phyloP scores from a whole-genome alignment of 2,113 vertebrate species.

The Fulica atra region DNA sequence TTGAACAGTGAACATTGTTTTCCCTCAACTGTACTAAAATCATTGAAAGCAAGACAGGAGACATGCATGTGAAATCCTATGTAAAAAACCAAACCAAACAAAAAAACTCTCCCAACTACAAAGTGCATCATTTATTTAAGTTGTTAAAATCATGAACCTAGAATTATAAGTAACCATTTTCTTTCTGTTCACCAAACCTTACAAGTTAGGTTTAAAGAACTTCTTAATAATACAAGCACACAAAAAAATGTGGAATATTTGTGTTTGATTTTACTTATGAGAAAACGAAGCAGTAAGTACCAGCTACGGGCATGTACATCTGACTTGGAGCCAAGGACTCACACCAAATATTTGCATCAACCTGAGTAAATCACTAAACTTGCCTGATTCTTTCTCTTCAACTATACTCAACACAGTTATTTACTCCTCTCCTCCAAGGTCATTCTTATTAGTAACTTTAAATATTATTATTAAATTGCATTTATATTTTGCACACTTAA shows the following conservation, averaged over 20 bases:
- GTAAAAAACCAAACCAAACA: background rate
- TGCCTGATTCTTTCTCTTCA: background rate
- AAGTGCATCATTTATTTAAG: background rate
- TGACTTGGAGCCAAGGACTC: background rate
- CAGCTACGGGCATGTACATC: background rate
- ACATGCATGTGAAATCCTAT: background rate
- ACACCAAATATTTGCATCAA: background rate
- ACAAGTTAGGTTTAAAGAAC: background rate
- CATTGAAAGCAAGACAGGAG: background rate
- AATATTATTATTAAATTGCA: background rate
- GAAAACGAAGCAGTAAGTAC: background rate
- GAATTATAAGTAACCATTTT: background rate
- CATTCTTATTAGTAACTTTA: background rate
- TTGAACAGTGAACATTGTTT: background rate
- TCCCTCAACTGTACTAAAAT: background rate
- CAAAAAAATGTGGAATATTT: background rate
- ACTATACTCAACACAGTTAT: background rate
- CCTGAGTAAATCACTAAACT: background rate
- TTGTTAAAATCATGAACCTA: background rate
- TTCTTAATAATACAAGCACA: background rate
- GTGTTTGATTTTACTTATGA: background rate
- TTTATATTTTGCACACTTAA: background rate
- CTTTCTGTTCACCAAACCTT: background rate
- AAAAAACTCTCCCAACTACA: background rate
- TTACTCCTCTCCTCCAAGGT: background rate